phyloP scores from a whole-genome alignment of 2,797 vertebrate species.

The Bovichtus variegatus region DNA sequence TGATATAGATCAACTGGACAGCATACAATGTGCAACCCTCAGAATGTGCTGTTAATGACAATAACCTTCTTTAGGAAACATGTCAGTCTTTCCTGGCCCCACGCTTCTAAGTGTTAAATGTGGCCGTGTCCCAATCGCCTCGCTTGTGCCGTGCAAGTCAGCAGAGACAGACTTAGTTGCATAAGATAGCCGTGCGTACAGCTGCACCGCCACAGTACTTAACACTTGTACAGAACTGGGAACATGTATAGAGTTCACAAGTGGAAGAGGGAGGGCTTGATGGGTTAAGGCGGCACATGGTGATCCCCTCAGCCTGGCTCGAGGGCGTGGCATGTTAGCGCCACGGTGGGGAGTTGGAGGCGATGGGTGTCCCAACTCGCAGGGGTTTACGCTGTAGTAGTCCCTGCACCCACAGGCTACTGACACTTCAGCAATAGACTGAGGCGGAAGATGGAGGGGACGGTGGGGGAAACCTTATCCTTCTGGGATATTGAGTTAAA shows the following conservation, averaged over 20 bases:
- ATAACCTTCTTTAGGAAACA: conserved; percentile 36
- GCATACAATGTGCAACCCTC: not conserved
- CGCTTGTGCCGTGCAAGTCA: conserved; percentile 71
- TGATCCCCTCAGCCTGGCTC: conserved; percentile 66
- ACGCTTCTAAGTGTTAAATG: conserved; percentile 53
- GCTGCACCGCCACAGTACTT: conserved; percentile 66
- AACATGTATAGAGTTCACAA: conserved; percentile 69
- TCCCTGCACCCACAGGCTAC: conserved; percentile 41
- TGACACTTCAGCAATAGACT: conserved; percentile 63
- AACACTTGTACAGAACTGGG: conserved; percentile 72
- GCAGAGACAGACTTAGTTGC: conserved; percentile 76
- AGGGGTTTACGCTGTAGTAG: conserved; percentile 55
- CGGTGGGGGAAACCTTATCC: conserved; percentile 79
- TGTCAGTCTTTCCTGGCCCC: conserved; percentile 20
- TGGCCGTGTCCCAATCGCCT: conserved; percentile 55
- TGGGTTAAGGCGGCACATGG: conserved; percentile 62
- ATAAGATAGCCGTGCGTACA: conserved; percentile 58
- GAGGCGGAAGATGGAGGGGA: conserved; percentile 70
- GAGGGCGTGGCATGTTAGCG: conserved; percentile 65
- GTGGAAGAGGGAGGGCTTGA: conserved; percentile 26
- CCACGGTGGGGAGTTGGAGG: conserved; percentile 34
- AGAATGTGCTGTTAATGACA: conserved; percentile 39
- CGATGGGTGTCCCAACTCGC: conserved; percentile 63
- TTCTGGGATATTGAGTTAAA: conserved; percentile 88
- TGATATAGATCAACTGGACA: not conserved